Evolutionary conservation across 2,113 vertebrate genomes (phyloP).

Genomic region (Malurus cyaneus): DNA sequence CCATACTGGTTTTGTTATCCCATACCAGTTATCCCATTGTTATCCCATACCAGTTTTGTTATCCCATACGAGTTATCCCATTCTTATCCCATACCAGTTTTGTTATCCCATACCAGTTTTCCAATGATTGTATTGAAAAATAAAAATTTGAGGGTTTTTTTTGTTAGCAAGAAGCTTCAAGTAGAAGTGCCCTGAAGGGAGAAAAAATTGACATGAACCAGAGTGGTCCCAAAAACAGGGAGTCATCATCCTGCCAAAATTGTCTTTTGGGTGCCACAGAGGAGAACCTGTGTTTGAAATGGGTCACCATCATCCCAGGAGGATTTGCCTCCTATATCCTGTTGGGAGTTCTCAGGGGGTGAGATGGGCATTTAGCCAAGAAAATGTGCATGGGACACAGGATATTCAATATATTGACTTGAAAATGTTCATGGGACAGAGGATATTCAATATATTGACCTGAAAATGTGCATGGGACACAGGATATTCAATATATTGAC

Average conservation of each 20-base stretch:
- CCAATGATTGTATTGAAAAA: background rate
- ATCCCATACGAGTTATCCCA: no score
- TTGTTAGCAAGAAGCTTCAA: background rate
- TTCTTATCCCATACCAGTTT: no score
- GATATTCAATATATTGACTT: no score
- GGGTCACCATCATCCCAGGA: background rate
- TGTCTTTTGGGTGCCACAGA: background rate
- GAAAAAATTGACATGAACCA: background rate
- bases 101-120: background rate
- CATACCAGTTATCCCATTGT: no score
- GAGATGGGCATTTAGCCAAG: background rate
- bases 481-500: accelerated
- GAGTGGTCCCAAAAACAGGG: background rate
- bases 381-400: accelerated
- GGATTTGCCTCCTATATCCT: background rate
- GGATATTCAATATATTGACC: no score
- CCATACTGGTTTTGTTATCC: background rate
- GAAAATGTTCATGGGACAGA: accelerated
- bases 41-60: no score
- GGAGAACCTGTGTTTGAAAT: background rate
- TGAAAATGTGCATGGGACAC: accelerated
- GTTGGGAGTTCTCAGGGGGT: background rate
- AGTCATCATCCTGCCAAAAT: background rate
- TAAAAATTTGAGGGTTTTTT: background rate
- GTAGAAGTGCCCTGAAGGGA: background rate